A percentile compares a stretch with the other conserved stretches of the same genome.
phyloP scores from a whole-genome alignment of 2,113 vertebrate genomes.

The Oryzias melastigma region DNA sequence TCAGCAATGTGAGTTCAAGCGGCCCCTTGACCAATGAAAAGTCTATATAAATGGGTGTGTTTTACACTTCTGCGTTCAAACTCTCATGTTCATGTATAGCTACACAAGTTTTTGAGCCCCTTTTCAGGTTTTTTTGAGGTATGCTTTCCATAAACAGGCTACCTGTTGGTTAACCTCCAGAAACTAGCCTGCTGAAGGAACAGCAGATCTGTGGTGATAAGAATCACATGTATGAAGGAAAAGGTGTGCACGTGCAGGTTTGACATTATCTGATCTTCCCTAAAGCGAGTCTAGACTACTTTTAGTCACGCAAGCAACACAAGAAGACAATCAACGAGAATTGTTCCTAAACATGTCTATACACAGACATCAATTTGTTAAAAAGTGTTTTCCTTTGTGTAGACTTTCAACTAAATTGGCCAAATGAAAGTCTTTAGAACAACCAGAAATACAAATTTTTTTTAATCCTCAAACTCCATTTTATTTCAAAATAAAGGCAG shows the following conservation, averaged over 20 bases:
- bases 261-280: slow-evolving; percentile 34
- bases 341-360: slow-evolving; percentile 14
- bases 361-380: slow-evolving; percentile 40
- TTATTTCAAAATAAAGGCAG: too few species aligned
- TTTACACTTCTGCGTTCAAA: too few species aligned
- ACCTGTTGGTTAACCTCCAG: slow-evolving; percentile 11
- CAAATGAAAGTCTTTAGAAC: too few species aligned
- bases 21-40: too few species aligned
- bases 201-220: slow-evolving; percentile 31
- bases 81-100: too few species aligned
- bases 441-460: too few species aligned
- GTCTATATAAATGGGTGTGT: too few species aligned
- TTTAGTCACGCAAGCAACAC: slow-evolving; percentile 16
- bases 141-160: slow-evolving; percentile 1
- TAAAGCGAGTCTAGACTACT: slow-evolving; percentile 11
- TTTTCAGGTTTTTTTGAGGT: neutral
- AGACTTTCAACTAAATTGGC: too few species aligned
- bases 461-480: too few species aligned
- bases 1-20: too few species aligned
- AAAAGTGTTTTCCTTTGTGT: neutral
- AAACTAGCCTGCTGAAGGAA: slow-evolving; percentile 16
- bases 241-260: slow-evolving; percentile 2
- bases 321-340: slow-evolving; percentile 13
- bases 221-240: slow-evolving; percentile 41
- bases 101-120: too few species aligned